These are phyloP conservation scores for Lepidurus arcticus DNA, from an alignment of 1,140 invertebrate species.

Conservation along the genomic window DNA sequence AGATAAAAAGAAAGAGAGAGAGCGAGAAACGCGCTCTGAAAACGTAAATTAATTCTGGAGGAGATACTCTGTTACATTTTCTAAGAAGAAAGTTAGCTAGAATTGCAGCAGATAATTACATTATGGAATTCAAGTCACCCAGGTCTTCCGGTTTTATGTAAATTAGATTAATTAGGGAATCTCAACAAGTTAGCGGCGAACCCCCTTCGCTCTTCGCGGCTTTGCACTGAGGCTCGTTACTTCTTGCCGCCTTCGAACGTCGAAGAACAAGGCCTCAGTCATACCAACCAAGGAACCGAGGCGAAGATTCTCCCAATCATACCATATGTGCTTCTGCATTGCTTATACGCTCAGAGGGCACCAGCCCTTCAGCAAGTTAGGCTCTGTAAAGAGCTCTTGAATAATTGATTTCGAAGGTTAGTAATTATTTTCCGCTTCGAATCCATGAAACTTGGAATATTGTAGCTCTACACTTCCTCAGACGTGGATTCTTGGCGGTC, in stretches of 20 bases:
- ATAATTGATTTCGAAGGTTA: neutral
- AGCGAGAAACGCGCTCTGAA: too few relatives aligned
- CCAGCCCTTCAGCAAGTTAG: neutral
- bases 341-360: neutral
- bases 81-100: too few relatives aligned
- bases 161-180: neutral
- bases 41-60: too few relatives aligned
- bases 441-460: neutral
- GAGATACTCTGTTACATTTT: too few relatives aligned
- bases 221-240: neutral
- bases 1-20: too few relatives aligned
- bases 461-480: too few relatives aligned
- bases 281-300: neutral
- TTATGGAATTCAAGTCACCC: neutral
- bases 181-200: neutral
- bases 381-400: neutral
- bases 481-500: too few relatives aligned
- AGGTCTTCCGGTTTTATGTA: neutral
- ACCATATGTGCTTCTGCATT: neutral
- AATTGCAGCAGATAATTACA: too few relatives aligned
- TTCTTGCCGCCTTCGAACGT: neutral
- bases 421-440: neutral
- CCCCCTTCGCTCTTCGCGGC: neutral
- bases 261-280: neutral
- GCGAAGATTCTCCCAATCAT: neutral